A percentile compares a stretch with the other conserved stretches of the same genome.
These are phyloP conservation scores for Mycteria americana DNA, from an alignment of 2,797 vertebrate species.

Conservation along the genomic window DNA sequence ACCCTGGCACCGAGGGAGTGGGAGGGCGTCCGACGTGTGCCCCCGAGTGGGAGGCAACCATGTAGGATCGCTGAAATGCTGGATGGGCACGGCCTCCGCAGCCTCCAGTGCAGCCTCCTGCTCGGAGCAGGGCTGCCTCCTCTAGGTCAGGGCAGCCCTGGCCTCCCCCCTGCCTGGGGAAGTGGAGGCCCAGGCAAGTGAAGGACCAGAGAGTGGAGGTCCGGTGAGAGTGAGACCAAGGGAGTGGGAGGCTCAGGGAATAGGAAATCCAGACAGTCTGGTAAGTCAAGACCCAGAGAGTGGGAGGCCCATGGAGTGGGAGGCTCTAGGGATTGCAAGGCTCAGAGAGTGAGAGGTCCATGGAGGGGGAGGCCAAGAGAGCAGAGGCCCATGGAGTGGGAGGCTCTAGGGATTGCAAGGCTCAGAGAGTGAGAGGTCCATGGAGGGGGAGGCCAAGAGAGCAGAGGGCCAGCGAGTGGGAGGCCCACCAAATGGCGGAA, in stretches of 20 bases:
- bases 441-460: not conserved
- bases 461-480: not conserved
- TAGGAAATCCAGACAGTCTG: not conserved
- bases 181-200: not conserved
- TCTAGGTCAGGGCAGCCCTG: not conserved
- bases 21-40: rapidly evolving
- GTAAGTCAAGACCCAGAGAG: not conserved
- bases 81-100: not conserved
- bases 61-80: not conserved
- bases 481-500: not conserved
- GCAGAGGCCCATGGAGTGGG: too few species aligned
- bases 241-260: not conserved
- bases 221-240: not conserved
- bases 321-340: too few species aligned
- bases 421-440: not conserved
- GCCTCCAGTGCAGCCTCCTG: not conserved
- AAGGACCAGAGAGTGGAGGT: not conserved
- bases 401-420: not conserved
- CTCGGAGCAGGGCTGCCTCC: not conserved
- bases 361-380: too few species aligned
- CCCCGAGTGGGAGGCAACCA: rapidly evolving
- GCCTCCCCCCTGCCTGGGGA: not conserved
- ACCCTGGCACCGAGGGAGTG: not conserved
- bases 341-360: too few species aligned
- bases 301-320: not conserved